Conservation (phyloP, 2,113 vertebrate genomes). For the Erpornis zantholeuca region DNA sequence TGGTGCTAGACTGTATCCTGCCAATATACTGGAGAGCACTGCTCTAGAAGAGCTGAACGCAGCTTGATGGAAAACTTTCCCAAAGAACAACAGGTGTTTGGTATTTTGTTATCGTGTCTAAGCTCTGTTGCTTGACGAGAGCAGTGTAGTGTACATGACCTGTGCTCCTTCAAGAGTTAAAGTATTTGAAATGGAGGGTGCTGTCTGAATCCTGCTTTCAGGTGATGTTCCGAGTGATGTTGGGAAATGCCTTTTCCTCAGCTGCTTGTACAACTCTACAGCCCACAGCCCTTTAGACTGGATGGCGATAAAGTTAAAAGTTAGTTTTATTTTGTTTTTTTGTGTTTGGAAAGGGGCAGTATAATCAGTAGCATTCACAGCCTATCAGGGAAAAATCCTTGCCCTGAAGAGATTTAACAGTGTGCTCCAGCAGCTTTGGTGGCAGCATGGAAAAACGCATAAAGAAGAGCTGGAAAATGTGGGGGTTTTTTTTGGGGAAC, state of each 20-base stretch:
- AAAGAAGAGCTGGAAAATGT: neutral
- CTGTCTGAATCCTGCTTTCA: neutral
- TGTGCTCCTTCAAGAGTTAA: neutral
- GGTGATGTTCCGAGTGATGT: neutral
- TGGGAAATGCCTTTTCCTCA: neutral
- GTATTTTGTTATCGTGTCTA: neutral
- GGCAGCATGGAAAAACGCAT: neutral
- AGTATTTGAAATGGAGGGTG: neutral
- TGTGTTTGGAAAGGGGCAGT: neutral
- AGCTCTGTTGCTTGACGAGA: neutral
- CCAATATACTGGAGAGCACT: fast-evolving
- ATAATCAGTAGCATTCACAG: neutral
- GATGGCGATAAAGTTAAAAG: neutral
- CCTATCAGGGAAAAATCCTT: neutral
- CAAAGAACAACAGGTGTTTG: neutral
- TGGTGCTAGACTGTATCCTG: neutral
- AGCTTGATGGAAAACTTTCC: neutral
- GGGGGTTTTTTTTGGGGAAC: neutral
- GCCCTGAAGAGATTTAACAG: neutral
- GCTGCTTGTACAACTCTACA: neutral
- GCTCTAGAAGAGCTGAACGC: neutral
- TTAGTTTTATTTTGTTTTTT: neutral
- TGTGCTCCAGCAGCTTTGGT: neutral
- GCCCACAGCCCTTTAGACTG: neutral
- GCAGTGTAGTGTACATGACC: neutral